Percentiles rank a stretch among this genome's conserved stretches.
These are phyloP conservation scores for Lottia gigantea DNA, from an alignment of 2,888 invertebrate genomes.

Conservation along the genomic window DNA sequence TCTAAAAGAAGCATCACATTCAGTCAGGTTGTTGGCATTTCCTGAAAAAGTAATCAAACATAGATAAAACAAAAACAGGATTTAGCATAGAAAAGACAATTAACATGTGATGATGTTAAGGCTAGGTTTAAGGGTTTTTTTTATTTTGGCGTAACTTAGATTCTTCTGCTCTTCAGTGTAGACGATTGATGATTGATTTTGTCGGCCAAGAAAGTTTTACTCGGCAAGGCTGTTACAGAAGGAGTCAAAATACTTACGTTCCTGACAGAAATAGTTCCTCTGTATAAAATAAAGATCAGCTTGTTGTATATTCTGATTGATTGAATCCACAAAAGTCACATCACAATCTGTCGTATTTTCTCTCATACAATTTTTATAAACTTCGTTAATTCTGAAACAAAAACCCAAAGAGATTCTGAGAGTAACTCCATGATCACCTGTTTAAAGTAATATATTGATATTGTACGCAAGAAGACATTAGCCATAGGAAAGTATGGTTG, in stretches of 20 bases:
- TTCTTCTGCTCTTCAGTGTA: too few relatives aligned
- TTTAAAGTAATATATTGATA: too few relatives aligned
- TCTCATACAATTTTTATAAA: not conserved
- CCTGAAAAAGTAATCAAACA: not conserved
- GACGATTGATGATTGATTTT: too few relatives aligned
- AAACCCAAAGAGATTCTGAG: not conserved
- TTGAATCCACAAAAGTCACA: not conserved
- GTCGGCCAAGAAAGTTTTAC: too few relatives aligned
- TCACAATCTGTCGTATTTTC: slow-evolving; percentile 5
- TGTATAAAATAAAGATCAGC: not conserved
- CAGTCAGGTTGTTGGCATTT: not conserved
- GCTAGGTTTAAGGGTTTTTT: too few relatives aligned
- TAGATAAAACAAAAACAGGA: not conserved
- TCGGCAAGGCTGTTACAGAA: too few relatives aligned
- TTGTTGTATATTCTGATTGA: not conserved
- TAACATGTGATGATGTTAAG: too few relatives aligned
- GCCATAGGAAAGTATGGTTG: too few relatives aligned
- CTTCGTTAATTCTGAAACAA: not conserved
- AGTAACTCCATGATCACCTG: too few relatives aligned
- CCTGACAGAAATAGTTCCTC: not conserved
- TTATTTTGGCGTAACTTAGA: not conserved
- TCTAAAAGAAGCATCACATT: not conserved
- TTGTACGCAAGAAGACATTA: too few relatives aligned
- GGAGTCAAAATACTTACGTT: not conserved
- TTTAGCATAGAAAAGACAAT: too few relatives aligned